Conservation (phyloP, 2,113 vertebrate species). For the Amphilophus citrinellus region DNA sequence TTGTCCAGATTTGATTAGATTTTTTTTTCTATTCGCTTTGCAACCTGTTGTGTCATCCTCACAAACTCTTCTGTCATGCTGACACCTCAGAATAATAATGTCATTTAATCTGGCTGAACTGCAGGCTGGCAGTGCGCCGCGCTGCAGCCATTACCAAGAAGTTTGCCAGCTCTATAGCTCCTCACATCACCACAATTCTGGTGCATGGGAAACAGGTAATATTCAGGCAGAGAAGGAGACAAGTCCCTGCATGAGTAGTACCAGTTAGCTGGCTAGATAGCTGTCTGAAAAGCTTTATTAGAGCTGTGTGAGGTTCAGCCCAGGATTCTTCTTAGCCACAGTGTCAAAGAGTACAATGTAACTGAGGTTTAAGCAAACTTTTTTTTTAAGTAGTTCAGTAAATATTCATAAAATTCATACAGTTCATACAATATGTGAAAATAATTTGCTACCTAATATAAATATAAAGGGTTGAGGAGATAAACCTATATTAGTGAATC, state of each 20-base stretch:
- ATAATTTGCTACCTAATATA: accelerated
- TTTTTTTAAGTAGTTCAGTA: not conserved
- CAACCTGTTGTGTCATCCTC: not conserved
- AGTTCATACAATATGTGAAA: not conserved
- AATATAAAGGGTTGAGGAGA: not conserved
- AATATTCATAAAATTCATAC: not conserved
- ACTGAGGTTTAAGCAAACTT: accelerated
- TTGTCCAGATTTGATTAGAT: not conserved
- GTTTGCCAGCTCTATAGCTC: constrained; percentile 94
- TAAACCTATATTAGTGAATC: not conserved
- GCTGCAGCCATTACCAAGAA: constrained; percentile 91
- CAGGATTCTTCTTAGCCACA: not conserved
- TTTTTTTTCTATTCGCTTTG: not conserved
- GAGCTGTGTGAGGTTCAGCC: constrained; percentile 52
- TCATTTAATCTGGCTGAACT: constrained; percentile 59
- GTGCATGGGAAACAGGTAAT: constrained; percentile 99
- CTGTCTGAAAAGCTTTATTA: constrained; percentile 39
- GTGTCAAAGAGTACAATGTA: not conserved
- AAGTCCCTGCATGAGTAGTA: constrained; percentile 74
- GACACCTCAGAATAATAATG: constrained; percentile 31
- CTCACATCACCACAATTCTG: constrained; percentile 96
- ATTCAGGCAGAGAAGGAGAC: constrained; percentile 15
- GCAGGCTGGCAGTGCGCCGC: constrained; percentile 91
- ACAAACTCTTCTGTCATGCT: constrained; percentile 2
- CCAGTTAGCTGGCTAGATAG: constrained; percentile 32